Conservation (phyloP, 2,888 invertebrate genomes). For the Rambutsinella grinnellia region DNA sequence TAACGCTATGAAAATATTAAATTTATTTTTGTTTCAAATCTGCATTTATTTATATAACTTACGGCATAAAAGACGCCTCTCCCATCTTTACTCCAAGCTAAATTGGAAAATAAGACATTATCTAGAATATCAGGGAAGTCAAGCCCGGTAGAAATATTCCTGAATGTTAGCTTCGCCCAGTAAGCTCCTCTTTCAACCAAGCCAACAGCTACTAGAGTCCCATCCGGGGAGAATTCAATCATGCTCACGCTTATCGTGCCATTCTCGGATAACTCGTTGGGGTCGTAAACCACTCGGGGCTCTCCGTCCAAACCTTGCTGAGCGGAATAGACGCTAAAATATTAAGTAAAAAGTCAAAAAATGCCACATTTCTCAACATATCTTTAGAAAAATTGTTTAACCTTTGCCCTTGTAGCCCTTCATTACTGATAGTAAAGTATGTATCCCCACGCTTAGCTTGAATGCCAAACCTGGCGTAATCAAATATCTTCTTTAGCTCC, state of each 20-base stretch:
- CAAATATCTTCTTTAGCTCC: conserved; percentile 38
- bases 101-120: conserved; percentile 90
- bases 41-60: conserved; percentile 14
- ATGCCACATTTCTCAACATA: background rate
- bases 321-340: conserved; percentile 86
- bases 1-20: conserved; percentile 75
- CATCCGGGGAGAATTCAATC: conserved; percentile 89
- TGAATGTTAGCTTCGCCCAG: conserved; percentile 91
- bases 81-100: conserved; percentile 96
- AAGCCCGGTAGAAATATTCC: conserved; percentile 81
- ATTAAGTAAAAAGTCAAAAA: conserved; percentile 4
- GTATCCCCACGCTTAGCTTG: conserved; percentile 41
- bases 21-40: too few relatives aligned
- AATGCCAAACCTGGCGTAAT: conserved; percentile 47
- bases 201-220: conserved; percentile 91
- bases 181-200: conserved; percentile 95
- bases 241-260: conserved; percentile 86
- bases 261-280: conserved; percentile 82
- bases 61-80: conserved; percentile 88
- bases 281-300: conserved; percentile 90
- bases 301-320: conserved; percentile 84
- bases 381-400: background rate
- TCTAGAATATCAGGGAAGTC: conserved; percentile 89
- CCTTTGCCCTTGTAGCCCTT: conserved; percentile 96
- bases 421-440: conserved; percentile 80